Base-by-base conservation (phyloP, 2,113 vertebrate species). In the Asarcornis scutulata region DNA sequence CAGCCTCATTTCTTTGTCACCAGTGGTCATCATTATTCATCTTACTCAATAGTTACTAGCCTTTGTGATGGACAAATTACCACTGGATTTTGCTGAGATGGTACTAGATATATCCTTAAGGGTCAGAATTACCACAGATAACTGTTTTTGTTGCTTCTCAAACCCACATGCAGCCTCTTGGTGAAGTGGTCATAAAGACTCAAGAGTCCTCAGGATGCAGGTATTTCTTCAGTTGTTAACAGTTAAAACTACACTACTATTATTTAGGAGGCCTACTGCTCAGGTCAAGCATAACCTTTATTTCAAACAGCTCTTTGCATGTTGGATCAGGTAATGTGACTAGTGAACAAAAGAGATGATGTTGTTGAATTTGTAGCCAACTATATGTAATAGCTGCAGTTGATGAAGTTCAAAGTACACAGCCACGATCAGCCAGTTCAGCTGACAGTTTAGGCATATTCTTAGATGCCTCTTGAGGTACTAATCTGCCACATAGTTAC, bases 191-290 rank as follows among this genome's bases (percentile, higher is more conserved):
- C 20, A n/a, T 11, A 15, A 0, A 2, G 18, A 29, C 17, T 69
- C 12, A 31, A 10, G 17, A 26, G 21, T n/a, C n/a, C 36, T 21
- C 7, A 71, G 14, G 17, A 5, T 76, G 58, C 17, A 66, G 26
- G 2, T 48, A 29, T 55, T 72, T 72, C 69, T 84, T 78, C 32
- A 60, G 0, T 18, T 40, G 2, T 42, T 75, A 68, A 52, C 25
- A 36, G 3, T 63, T 26, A 25, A 1, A 8, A 23, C 9, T 27
- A 29, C 9, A 12, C 13, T 42, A 32, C 10, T 0, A 32, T 22
- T 42, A 74, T 16, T 20, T 42, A 40, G 71, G 23, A 21, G 11
- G 3, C 4, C 9, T 26, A 11, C 53, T 46, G 20, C 11, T 17
- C 26, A 68, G 34, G 4, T 56, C 36, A 78, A 36, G 22, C 11